Conservation (phyloP, 2,888 invertebrate species). For the Yponomeuta evonymella region DNA sequence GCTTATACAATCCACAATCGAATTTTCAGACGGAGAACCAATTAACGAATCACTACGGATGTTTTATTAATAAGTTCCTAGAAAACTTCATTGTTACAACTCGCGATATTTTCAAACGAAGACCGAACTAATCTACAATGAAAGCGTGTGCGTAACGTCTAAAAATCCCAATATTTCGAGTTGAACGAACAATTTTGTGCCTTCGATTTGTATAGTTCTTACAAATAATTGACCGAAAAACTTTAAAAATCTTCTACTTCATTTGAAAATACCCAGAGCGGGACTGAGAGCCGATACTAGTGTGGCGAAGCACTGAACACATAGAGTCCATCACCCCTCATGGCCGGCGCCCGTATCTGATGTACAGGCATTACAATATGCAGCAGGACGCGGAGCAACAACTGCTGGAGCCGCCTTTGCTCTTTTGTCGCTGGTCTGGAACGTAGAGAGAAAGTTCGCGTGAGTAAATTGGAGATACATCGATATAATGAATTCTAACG, state of each 20-base stretch:
- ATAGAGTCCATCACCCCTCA: constrained; percentile 27
- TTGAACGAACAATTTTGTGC: constrained; percentile 3
- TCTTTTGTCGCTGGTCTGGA: constrained; percentile 94
- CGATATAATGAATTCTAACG: too few relatives aligned
- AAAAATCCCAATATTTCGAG: not conserved
- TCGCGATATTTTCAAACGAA: constrained; percentile 56
- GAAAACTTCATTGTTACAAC: constrained; percentile 21
- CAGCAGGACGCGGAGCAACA: constrained; percentile 95
- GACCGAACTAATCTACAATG: constrained; percentile 15
- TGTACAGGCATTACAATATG: constrained; percentile 85
- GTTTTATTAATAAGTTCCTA: constrained; percentile 1
- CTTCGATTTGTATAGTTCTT: not conserved
- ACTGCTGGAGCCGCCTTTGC: constrained; percentile 95
- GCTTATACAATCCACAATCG: not conserved
- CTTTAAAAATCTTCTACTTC: constrained; percentile 23
- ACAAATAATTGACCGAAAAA: not conserved
- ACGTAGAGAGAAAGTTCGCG: constrained; percentile 29
- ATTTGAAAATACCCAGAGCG: constrained; percentile 56
- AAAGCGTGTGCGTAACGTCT: not conserved
- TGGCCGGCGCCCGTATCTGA: constrained; percentile 11
- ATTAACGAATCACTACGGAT: not conserved
- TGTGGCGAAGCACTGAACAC: constrained; percentile 19
- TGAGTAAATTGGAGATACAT: too few relatives aligned
- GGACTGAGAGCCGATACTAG: constrained; percentile 17
- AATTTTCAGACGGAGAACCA: constrained; percentile 6